These are phyloP conservation scores for Ameiurus melas DNA, from an alignment of 2,113 vertebrate species.

Conservation along the genomic window DNA sequence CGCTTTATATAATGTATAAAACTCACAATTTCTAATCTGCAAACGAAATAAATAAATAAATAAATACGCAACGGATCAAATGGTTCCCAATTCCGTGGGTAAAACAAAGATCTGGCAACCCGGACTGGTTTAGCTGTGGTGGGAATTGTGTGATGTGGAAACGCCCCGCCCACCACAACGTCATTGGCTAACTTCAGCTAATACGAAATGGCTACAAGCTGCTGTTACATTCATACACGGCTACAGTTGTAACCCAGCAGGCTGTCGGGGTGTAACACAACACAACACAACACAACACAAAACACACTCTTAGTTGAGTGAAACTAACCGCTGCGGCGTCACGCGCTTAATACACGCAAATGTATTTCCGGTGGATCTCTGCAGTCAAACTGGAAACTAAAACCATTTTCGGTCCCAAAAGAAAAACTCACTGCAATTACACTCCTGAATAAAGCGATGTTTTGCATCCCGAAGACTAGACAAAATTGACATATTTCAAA, in stretches of 20 bases:
- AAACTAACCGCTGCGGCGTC: not conserved
- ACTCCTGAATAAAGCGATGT: no score
- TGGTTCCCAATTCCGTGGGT: no score
- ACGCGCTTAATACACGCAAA: not conserved
- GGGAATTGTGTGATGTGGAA: not conserved
- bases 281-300: not conserved
- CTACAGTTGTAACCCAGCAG: not conserved
- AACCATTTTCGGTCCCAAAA: not conserved
- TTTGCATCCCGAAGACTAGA: not conserved
- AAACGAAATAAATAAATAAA: not conserved
- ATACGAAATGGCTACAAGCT: slow-evolving; percentile 9
- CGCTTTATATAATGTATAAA: not conserved
- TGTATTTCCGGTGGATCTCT: not conserved
- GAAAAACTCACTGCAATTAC: not conserved
- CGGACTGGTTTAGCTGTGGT: not conserved
- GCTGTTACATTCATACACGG: slow-evolving; percentile 28
- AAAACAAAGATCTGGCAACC: not conserved
- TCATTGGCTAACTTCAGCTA: slow-evolving; percentile 3
- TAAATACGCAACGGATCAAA: not conserved
- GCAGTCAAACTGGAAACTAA: not conserved
- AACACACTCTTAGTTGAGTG: not conserved
- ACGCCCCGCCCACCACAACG: slow-evolving; percentile 11
- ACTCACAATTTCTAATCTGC: not conserved
- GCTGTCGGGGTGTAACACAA: not conserved
- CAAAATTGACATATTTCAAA: not conserved